phyloP scores from a whole-genome alignment of 2,113 vertebrate genomes.

The Puntigrus tetrazona region DNA sequence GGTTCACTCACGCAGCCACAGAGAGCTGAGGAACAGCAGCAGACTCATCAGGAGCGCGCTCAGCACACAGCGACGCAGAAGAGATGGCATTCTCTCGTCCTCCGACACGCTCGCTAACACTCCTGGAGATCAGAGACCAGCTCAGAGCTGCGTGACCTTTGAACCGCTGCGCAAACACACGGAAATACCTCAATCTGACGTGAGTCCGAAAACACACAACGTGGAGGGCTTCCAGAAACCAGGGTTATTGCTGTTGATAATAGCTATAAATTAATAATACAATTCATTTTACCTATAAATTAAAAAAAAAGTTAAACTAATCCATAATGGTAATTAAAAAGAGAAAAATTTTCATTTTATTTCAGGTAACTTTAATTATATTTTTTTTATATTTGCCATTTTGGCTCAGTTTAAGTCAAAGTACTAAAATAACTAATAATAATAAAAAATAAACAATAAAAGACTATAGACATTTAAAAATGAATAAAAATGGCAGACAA shows the following conservation, averaged over 20 bases:
- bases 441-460: neutral
- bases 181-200: neutral
- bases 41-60: slow-evolving; percentile 33
- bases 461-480: neutral
- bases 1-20: slow-evolving; percentile 58
- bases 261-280: no score
- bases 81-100: slow-evolving; percentile 31
- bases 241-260: neutral
- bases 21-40: slow-evolving; percentile 50
- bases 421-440: neutral
- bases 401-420: neutral
- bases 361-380: no score
- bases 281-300: no score
- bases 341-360: no score
- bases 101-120: neutral
- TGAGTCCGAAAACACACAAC: no score
- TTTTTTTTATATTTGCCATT: neutral
- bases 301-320: no score
- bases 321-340: no score
- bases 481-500: neutral
- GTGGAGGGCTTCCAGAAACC: neutral
- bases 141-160: slow-evolving; percentile 27
- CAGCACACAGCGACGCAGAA: slow-evolving; percentile 29
- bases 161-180: neutral
- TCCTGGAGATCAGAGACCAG: neutral